These are phyloP conservation scores for Sesamia inferens DNA, from an alignment of 2,888 invertebrate species.

Conservation along the genomic window DNA sequence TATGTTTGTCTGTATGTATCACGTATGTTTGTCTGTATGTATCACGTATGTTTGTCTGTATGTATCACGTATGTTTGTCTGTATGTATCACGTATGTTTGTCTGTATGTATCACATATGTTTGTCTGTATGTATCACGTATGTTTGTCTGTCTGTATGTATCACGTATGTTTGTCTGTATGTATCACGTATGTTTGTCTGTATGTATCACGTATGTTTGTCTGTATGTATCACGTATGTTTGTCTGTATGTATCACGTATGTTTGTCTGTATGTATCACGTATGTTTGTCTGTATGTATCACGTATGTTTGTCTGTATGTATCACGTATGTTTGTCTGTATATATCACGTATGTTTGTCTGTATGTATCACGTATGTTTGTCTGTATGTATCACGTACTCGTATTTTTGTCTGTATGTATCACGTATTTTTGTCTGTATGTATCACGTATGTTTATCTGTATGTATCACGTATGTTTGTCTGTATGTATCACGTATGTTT, in stretches of 20 bases:
- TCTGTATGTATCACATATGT: no score
- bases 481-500: not conserved
- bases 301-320: not conserved
- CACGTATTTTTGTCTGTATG: not conserved
- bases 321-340: not conserved
- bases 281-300: no score
- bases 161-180: not conserved
- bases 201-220: not conserved
- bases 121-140: not conserved
- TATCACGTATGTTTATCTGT: not conserved
- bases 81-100: not conserved
- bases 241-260: not conserved
- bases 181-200: not conserved
- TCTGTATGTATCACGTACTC: no score
- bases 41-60: not conserved
- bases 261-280: not conserved
- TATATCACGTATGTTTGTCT: not conserved
- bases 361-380: not conserved
- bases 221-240: not conserved
- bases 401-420: not conserved
- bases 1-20: not conserved
- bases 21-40: no score
- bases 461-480: not conserved
- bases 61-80: not conserved
- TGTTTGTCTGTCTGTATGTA: no score